phyloP scores from a whole-genome alignment of 2,797 vertebrate genomes.

The Thunnus albacares region DNA sequence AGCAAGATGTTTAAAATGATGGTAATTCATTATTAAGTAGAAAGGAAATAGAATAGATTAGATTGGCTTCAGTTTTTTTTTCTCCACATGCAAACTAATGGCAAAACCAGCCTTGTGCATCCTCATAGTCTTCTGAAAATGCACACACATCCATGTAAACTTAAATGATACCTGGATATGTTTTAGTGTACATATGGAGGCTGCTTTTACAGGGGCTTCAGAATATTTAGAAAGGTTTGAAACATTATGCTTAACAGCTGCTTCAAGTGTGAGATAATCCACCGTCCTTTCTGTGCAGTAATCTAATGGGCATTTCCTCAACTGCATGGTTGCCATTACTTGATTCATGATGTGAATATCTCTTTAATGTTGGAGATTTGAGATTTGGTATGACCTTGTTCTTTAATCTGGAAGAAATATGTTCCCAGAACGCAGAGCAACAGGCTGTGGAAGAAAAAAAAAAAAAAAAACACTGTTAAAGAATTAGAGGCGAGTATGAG shows the following conservation, averaged over 20 bases:
- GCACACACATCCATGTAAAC: neutral
- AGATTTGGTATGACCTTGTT: conserved; percentile 61
- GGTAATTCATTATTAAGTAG: conserved; percentile 26
- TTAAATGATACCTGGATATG: conserved; percentile 17
- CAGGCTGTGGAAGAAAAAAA: conserved; percentile 34
- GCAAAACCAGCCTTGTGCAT: neutral
- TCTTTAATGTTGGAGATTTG: conserved; percentile 61
- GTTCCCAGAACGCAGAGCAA: conserved; percentile 49
- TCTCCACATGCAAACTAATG: conserved; percentile 5
- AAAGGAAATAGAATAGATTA: neutral
- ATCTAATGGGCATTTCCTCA: conserved; percentile 62
- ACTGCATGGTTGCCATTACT: conserved; percentile 48
- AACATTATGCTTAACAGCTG: conserved; percentile 60
- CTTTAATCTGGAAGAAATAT: conserved; percentile 68
- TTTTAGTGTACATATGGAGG: conserved; percentile 23
- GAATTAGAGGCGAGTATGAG: conserved; percentile 57
- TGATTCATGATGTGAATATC: conserved; percentile 57
- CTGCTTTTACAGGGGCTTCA: conserved; percentile 46
- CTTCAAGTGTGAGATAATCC: conserved; percentile 68
- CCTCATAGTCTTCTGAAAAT: neutral
- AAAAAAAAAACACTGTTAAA: conserved; percentile 14
- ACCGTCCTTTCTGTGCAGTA: conserved; percentile 35
- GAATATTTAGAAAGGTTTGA: conserved; percentile 58
- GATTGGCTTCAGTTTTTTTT: neutral
- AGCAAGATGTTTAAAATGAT: neutral